Evolutionary conservation across 2,888 invertebrate species (phyloP), one percentile per base, ranked within the genome.

Genomic region (Lasioglossum figueresi): DNA sequence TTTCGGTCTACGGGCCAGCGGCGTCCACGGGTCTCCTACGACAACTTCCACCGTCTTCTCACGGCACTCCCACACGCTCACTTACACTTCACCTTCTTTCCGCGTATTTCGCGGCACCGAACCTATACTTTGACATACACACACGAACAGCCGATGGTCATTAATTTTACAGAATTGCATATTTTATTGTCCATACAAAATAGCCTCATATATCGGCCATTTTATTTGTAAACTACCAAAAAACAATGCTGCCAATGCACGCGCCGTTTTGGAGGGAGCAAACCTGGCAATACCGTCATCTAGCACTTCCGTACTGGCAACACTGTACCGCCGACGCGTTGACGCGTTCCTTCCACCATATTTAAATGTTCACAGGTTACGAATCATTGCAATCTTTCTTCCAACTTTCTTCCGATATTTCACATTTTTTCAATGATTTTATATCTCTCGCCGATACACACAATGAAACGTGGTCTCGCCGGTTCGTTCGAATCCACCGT

Each of bases 151-250:
- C 90, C 91, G 91, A 91, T 88, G 91, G 91, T 93, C 92, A 92
- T 92, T 93, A 92, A 93, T 92, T 93, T 93, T 87, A 91, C 91
- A 91, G 88, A 92, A 93, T 91, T 89, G 91, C 93, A 93, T 90
- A 92, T 92, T 93, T 92, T 91, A 93, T 93, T 93, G 92, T 93
- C 91, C 93, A 94, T 93, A 93, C 93, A 94, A 94, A 94, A 94
- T 94, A 94, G 92, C 93, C 94, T 93, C 93, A 93, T 93, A 93
- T 94, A 94, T 94, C 95, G 95, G 95, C 95, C 95, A 95, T 95
- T 95, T 95, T 95, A 94, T 95, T 94, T 94, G 95, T 95, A 94
- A 95, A 95, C 95, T 95, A 95, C 94, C 92, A 93, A 94, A 94
- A 93, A 92, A 90, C 94, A 94, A 92, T 92, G 92, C 89, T 93